Conservation (phyloP, 2,113 vertebrate genomes). For the Brachypodius melanocephalos region DNA sequence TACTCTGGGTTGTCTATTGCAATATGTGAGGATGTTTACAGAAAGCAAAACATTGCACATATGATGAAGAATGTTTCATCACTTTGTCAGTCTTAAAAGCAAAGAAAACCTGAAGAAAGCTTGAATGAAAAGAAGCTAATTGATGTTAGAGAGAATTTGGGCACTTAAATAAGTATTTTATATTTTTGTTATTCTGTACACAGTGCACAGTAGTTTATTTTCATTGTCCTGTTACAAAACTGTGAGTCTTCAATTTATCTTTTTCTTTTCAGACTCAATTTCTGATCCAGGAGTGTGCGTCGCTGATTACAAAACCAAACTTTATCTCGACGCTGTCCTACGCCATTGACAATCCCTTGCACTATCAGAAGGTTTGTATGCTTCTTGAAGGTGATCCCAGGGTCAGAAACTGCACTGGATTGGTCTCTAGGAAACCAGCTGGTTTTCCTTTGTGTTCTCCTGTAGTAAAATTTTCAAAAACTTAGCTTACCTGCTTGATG, state of each 20-base stretch:
- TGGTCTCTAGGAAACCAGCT: background rate
- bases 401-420: background rate
- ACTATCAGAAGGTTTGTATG: slow-evolving; percentile 96
- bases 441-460: background rate
- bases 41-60: background rate
- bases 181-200: background rate
- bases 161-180: background rate
- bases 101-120: background rate
- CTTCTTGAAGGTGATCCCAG: background rate
- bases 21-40: background rate
- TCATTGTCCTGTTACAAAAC: background rate
- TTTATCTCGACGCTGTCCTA: slow-evolving; percentile 99
- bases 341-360: slow-evolving; percentile 99
- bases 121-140: background rate
- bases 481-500: background rate
- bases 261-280: slow-evolving; percentile 90
- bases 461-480: background rate
- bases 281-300: slow-evolving; percentile 99
- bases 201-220: background rate
- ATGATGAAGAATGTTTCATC: background rate
- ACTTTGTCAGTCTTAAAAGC: background rate
- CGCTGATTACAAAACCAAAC: slow-evolving; percentile 98
- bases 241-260: background rate
- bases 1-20: background rate
- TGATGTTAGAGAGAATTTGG: background rate